Evolutionary conservation across 2,113 vertebrate genomes (phyloP).

Genomic region (Lycocorax pyrrhopterus): DNA sequence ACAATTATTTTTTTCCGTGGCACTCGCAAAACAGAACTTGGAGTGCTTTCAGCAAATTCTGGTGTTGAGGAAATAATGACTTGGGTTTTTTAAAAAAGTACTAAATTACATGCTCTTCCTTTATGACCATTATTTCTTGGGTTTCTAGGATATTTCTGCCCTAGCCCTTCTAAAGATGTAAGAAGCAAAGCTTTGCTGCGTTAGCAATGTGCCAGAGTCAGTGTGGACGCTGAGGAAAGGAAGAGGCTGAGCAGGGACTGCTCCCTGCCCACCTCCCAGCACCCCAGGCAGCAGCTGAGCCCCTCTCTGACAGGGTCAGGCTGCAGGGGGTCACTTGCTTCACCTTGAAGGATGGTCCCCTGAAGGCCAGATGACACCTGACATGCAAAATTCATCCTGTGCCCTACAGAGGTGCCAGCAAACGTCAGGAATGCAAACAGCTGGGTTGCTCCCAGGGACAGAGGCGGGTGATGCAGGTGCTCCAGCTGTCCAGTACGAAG

Average conservation of each 20-base stretch:
- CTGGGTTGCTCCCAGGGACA: background rate
- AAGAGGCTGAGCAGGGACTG: background rate
- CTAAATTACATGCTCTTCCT: slow-evolving; percentile 66
- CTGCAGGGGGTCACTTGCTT: background rate
- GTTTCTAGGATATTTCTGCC: slow-evolving; percentile 59
- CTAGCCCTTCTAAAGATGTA: background rate
- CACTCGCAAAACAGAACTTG: slow-evolving; percentile 61
- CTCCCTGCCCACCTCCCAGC: background rate
- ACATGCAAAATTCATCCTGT: background rate
- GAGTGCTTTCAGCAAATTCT: slow-evolving; percentile 72
- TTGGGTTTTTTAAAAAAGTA: slow-evolving; percentile 23
- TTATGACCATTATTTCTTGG: slow-evolving; percentile 51
- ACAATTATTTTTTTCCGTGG: slow-evolving; percentile 68
- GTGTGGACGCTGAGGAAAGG: background rate
- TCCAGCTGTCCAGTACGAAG: background rate
- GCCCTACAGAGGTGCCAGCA: background rate
- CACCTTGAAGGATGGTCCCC: background rate
- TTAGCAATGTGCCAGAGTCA: background rate
- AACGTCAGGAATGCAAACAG: background rate
- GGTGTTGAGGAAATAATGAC: slow-evolving; percentile 63
- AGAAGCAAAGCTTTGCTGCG: background rate
- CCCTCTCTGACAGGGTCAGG: background rate
- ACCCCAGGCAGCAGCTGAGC: background rate
- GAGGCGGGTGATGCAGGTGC: background rate
- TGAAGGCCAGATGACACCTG: background rate